These are phyloP conservation scores for Bombus sibiricus DNA, from an alignment of 1,140 invertebrate genomes.

Conservation along the genomic window DNA sequence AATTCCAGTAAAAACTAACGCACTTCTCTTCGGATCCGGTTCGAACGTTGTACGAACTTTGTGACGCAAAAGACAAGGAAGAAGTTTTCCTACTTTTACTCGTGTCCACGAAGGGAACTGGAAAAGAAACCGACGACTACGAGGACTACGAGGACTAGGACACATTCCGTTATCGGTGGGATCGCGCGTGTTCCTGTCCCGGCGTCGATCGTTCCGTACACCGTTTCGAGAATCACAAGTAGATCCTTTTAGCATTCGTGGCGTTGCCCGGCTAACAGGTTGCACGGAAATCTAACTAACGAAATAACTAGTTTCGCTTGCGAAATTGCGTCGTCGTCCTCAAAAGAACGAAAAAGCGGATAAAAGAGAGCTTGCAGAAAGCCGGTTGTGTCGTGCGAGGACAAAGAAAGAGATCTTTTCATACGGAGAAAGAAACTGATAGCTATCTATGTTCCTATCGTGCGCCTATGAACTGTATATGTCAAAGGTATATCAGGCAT, in stretches of 20 bases:
- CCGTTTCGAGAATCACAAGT: constrained; percentile 32
- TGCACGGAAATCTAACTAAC: constrained; percentile 64
- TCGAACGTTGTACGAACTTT: not conserved
- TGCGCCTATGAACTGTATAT: no score
- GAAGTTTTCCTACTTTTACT: constrained; percentile 34
- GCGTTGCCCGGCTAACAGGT: constrained; percentile 28
- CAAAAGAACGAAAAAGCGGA: constrained; percentile 40
- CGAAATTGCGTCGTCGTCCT: constrained; percentile 67
- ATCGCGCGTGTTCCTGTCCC: constrained; percentile 5
- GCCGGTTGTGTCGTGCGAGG: no score
- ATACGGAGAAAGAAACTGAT: no score
- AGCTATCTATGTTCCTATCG: no score
- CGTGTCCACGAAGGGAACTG: not conserved
- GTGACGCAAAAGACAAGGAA: constrained; percentile 9
- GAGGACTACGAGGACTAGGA: not conserved
- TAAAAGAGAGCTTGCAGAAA: not conserved
- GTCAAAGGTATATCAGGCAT: no score
- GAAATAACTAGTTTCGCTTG: constrained; percentile 80
- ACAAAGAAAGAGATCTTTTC: not conserved
- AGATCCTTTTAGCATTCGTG: constrained; percentile 30
- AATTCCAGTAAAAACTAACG: not conserved
- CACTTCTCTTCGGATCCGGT: constrained; percentile 11
- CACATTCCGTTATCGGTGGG: constrained; percentile 2
- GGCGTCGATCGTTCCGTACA: not conserved
- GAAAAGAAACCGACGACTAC: not conserved